Evolutionary conservation across 2,888 invertebrate species (phyloP).

Genomic region (Tachina fera): DNA sequence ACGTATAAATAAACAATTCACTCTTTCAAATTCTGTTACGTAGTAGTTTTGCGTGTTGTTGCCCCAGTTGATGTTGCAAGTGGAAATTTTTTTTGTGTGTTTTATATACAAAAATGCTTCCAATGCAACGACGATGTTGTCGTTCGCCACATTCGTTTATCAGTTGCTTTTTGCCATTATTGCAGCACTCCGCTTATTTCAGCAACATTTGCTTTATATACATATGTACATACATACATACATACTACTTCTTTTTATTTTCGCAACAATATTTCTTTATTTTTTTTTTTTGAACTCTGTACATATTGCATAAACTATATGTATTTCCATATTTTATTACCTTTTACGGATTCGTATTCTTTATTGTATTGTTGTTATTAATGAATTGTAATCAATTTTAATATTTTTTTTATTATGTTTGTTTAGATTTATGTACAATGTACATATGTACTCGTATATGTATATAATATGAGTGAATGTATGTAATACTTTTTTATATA

Average conservation of each 20-base stretch:
- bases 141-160: background rate
- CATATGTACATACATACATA: too few relatives aligned
- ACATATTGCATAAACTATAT: background rate
- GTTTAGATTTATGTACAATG: background rate
- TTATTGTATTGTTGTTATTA: slow-evolving; percentile 34
- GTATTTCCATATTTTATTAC: slow-evolving; percentile 11
- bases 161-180: background rate
- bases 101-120: background rate
- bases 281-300: background rate
- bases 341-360: slow-evolving; percentile 25
- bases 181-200: slow-evolving; percentile 29
- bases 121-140: background rate
- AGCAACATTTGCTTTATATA: background rate
- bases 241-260: background rate
- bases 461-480: background rate
- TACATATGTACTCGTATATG: background rate
- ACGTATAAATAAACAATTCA: background rate
- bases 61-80: background rate
- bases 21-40: background rate
- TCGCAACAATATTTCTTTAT: slow-evolving; percentile 22
- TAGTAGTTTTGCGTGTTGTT: background rate
- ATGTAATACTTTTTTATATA: background rate
- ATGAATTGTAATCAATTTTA: slow-evolving; percentile 39
- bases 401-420: background rate
- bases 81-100: background rate